Evolutionary conservation across 2,888 invertebrate genomes (phyloP), one percentile per base, ranked within the genome.

Genomic region (Orchesellides sinensis): DNA sequence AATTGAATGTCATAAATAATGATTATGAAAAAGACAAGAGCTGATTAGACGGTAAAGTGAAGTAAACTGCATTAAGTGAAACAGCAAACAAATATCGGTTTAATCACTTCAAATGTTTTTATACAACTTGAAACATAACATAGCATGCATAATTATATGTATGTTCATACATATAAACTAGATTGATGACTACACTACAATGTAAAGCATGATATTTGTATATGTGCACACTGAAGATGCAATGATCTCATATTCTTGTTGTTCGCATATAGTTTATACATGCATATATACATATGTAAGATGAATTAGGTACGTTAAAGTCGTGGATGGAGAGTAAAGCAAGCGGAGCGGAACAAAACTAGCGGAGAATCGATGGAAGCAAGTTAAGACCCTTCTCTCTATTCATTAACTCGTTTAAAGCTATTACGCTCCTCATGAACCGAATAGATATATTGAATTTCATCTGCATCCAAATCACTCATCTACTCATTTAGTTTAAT

Each of bases 381-480:
- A 45, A 65, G 40, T 45, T 52, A 23, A 17, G 49, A 68, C 52
- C 49, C 68, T 68, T 49, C 49, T 40, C 45, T 65, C 65, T 4
- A 68, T 77, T 77, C 77, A 77, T 87, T 87, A 87, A 87, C 86
- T 87, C 86, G 83, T 87, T 87, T 87, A 87, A 85, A 79, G 83
- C 85, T 75, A 85, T 84, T 84, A 85, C 29, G 75, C 73, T 83
- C 73, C 68, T 69, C 78, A 54, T 81, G 70, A 79, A 82, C 72
- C 59, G 56, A 75, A 72, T 77, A 83, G 68, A 77, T 79, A 87
- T 86, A 87, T 87, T 86, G 84, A 86, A 87, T 87, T 87, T 87
- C 85, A 87, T 86, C 85, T 85, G 84, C 84, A 87, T 87, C 84
- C 84, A 85, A 86, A 86, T 86, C 84, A 84, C 84, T 86, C 87